These are phyloP conservation scores for Cylindroiulus punctatus DNA, from an alignment of 2,888 invertebrate genomes.

Conservation along the genomic window DNA sequence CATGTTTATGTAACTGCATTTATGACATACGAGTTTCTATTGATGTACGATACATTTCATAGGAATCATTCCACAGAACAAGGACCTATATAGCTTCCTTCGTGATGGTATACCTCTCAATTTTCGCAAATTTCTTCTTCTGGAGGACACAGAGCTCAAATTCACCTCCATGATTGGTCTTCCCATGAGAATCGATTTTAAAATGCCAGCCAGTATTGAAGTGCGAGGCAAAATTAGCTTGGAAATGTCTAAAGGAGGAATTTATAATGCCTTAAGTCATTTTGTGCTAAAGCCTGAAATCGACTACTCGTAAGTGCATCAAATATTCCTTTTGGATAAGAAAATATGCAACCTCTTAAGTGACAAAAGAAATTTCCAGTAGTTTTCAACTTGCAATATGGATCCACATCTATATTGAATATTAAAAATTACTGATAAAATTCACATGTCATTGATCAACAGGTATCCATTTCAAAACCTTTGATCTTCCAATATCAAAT, in stretches of 20 bases:
- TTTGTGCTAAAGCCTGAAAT: conserved; percentile 51
- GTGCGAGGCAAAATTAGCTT: conserved; percentile 49
- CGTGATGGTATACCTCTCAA: conserved; percentile 54
- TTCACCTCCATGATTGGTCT: conserved; percentile 52
- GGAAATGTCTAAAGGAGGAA: conserved; percentile 49
- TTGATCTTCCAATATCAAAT: too few species aligned
- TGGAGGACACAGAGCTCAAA: conserved; percentile 47
- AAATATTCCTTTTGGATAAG: background rate
- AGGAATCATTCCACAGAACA: conserved; percentile 55
- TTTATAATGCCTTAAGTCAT: conserved; percentile 20
- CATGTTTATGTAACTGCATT: background rate
- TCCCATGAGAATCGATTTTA: conserved; percentile 49
- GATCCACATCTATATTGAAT: too few species aligned
- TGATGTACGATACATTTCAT: background rate
- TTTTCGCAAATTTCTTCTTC: background rate
- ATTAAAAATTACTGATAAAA: too few species aligned
- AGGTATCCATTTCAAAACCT: too few species aligned
- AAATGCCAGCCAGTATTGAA: conserved; percentile 37
- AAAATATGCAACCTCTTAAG: too few species aligned
- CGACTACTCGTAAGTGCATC: conserved; percentile 44
- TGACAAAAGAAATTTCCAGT: too few species aligned
- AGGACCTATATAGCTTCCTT: conserved; percentile 51
- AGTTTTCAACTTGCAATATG: too few species aligned
- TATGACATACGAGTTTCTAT: background rate
- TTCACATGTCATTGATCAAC: too few species aligned